Conservation (phyloP, 1,140 invertebrate genomes). For the Zaprionus africanus region DNA sequence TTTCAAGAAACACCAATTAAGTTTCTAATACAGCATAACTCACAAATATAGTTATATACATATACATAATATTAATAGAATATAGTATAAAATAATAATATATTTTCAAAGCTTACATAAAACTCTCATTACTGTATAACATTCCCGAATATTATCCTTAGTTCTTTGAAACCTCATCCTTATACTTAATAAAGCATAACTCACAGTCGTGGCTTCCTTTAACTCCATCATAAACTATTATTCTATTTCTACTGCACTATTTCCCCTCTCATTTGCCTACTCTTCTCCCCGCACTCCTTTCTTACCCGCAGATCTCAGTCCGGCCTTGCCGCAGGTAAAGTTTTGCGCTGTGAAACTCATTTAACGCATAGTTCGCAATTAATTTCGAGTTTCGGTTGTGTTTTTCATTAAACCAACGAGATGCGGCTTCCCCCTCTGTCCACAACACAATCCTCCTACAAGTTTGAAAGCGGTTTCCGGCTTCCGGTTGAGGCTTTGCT, state of each 20-base stretch:
- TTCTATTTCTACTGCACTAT: neutral
- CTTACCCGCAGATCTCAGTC: neutral
- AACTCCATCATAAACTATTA: neutral
- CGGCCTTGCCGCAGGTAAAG: constrained; percentile 9
- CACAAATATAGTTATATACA: too few species aligned
- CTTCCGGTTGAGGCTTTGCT: neutral
- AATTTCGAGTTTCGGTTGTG: constrained; percentile 45
- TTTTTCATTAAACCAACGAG: constrained; percentile 81
- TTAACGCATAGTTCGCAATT: constrained; percentile 25
- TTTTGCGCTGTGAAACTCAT: constrained; percentile 4
- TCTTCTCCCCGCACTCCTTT: neutral
- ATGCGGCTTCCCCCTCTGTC: constrained; percentile 44
- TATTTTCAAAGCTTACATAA: neutral
- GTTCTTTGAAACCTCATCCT: neutral
- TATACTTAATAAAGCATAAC: neutral
- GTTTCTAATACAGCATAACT: too few species aligned
- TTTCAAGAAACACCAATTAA: too few species aligned
- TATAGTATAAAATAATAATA: too few species aligned
- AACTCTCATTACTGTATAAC: neutral
- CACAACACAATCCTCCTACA: neutral
- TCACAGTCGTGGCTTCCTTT: neutral
- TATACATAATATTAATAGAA: too few species aligned
- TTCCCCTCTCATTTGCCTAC: neutral
- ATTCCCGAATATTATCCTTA: neutral
- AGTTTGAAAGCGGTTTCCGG: constrained; percentile 45